Percentiles rank a stretch among this genome's conserved stretches.
Evolutionary conservation across 2,888 invertebrate species (phyloP).

Genomic region (Luffia ferchaultella): DNA sequence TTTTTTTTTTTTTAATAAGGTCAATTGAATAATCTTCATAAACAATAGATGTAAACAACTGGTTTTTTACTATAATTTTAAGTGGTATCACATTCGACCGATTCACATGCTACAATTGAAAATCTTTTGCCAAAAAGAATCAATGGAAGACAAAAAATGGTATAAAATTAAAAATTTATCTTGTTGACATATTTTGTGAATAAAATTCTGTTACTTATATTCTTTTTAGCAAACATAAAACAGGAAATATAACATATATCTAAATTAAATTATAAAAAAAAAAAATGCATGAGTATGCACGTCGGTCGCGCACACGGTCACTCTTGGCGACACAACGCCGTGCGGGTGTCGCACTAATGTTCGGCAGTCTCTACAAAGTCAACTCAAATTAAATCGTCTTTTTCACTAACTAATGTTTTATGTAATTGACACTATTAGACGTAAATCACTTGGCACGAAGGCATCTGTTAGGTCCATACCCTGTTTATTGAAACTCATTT

Average conservation of each 20-base stretch:
- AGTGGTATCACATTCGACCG: slow-evolving; percentile 18
- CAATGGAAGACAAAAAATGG: slow-evolving; percentile 51
- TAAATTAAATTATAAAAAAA: slow-evolving; percentile 58
- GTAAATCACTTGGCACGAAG: slow-evolving; percentile 66
- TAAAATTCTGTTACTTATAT: slow-evolving; percentile 14
- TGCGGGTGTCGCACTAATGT: slow-evolving; percentile 49
- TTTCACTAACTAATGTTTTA: slow-evolving; percentile 45
- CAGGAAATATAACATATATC: slow-evolving; percentile 32
- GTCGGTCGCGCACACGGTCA: slow-evolving; percentile 25
- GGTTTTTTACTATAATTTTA: too few relatives aligned
- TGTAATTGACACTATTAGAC: slow-evolving; percentile 60
- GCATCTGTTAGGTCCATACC: slow-evolving; percentile 60
- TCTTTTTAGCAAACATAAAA: slow-evolving; percentile 40
- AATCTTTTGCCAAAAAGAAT: slow-evolving; percentile 49
- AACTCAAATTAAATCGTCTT: slow-evolving; percentile 49
- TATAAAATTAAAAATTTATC: slow-evolving; percentile 7
- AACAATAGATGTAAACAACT: too few relatives aligned
- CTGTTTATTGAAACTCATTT: slow-evolving; percentile 43
- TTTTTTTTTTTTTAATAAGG: too few relatives aligned
- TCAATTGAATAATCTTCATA: too few relatives aligned
- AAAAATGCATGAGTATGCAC: slow-evolving; percentile 55
- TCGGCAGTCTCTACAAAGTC: slow-evolving; percentile 42
- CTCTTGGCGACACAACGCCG: slow-evolving; percentile 24
- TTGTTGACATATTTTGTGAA: slow-evolving; percentile 1
- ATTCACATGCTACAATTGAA: slow-evolving; percentile 52